Percentiles rank a stretch among this genome's conserved stretches.
Evolutionary conservation across 2,888 invertebrate species (phyloP).

Genomic region (Agrilus mali): DNA sequence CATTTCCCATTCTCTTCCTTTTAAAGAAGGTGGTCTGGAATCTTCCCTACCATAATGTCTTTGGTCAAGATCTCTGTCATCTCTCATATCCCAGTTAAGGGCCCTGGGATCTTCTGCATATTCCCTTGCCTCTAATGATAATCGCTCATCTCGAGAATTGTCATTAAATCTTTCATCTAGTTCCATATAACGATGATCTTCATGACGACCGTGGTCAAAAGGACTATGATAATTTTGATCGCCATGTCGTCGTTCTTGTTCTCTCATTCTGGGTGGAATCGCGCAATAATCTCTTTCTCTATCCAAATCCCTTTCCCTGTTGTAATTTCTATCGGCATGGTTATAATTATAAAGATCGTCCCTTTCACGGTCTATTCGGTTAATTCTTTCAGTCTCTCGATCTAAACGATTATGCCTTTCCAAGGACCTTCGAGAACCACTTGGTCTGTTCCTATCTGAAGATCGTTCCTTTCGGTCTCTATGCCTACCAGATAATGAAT

Average conservation of each 20-base stretch:
- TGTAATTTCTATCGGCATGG: slow-evolving; percentile 22
- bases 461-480: slow-evolving; percentile 34
- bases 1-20: slow-evolving; percentile 28
- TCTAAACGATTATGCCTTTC: slow-evolving; percentile 22
- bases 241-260: slow-evolving; percentile 25
- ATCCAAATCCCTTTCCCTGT: slow-evolving; percentile 27
- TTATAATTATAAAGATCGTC: slow-evolving; percentile 17
- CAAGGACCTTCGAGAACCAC: slow-evolving; percentile 17
- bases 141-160: slow-evolving; percentile 25
- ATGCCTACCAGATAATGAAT: slow-evolving; percentile 30
- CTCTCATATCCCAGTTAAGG: slow-evolving; percentile 29
- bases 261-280: slow-evolving; percentile 22
- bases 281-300: slow-evolving; percentile 25
- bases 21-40: slow-evolving; percentile 19
- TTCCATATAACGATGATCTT: slow-evolving; percentile 26
- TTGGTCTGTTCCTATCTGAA: slow-evolving; percentile 12
- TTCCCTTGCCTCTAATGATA: slow-evolving; percentile 22
- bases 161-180: slow-evolving; percentile 29
- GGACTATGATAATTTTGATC: slow-evolving; percentile 33
- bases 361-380: slow-evolving; percentile 9
- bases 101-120: slow-evolving; percentile 28
- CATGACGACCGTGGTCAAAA: slow-evolving; percentile 24
- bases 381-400: slow-evolving; percentile 8
- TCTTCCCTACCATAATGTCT: slow-evolving; percentile 24
- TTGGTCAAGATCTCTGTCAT: slow-evolving; percentile 25